Evolutionary conservation across 2,113 vertebrate genomes (phyloP).

Genomic region (Perca flavescens): DNA sequence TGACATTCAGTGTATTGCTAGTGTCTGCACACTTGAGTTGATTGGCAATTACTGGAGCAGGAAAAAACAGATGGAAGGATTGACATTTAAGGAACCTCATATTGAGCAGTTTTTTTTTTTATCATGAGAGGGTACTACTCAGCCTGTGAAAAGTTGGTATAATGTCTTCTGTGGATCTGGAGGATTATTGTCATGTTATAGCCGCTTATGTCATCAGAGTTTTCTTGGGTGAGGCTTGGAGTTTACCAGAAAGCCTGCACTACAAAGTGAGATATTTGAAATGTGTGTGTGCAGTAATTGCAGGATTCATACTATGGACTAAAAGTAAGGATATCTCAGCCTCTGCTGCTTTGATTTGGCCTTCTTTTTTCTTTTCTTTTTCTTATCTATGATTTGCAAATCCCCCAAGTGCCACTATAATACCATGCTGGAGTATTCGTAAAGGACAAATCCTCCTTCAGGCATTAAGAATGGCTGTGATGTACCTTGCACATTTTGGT

Average conservation of each 20-base stretch:
- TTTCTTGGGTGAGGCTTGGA: background rate
- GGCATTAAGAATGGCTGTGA: too few species aligned
- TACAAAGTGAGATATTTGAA: background rate
- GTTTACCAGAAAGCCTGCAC: background rate
- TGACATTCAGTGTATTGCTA: background rate
- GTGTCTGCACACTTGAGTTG: background rate
- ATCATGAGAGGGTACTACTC: too few species aligned
- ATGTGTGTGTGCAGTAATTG: too few species aligned
- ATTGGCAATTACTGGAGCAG: constrained; percentile 3
- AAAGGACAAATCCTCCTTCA: too few species aligned
- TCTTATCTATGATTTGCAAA: too few species aligned
- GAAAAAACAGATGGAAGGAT: background rate
- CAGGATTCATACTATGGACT: too few species aligned
- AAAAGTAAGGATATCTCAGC: too few species aligned
- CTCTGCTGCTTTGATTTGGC: too few species aligned
- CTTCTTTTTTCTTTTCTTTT: too few species aligned
- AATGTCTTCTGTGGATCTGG: background rate
- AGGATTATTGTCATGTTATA: background rate
- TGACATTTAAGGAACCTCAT: constrained; percentile 19
- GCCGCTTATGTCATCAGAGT: background rate
- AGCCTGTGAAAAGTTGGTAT: too few species aligned
- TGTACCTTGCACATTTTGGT: background rate
- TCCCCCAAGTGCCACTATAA: too few species aligned
- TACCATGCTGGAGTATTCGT: too few species aligned
- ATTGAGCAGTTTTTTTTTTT: background rate